Evolutionary conservation across 2,113 vertebrate species (phyloP), one percentile per base, ranked within the genome.

Genomic region (Pomatostomus ruficeps): DNA sequence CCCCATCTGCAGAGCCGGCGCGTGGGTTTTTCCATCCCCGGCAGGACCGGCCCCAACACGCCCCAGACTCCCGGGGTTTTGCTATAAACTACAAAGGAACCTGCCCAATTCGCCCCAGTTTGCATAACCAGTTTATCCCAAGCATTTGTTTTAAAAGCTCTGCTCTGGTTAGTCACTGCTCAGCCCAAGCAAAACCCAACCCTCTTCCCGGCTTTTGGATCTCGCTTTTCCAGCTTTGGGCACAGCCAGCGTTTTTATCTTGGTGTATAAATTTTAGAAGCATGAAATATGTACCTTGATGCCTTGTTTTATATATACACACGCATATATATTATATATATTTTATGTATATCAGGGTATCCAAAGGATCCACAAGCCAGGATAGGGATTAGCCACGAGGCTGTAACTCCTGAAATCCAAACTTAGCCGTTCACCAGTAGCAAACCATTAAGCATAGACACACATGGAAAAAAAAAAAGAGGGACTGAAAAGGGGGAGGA

Each of bases 61-160:
- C 35, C 78, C 73, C 87, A 72, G 28, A 88, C 93, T 93, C 85
- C 55, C 0, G 6, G 62, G 78, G 57, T 93, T 96, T 95, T 89
- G 74, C 74, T 82, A 24, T 48, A 82, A 95, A 96, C 93, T 96
- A 93, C 92, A 93, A 93, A 96, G 94, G 92, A 95, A 85, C 96
- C 88, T 94, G 88, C 91, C 92, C 92, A 88, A 35, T 95, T 95
- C 0, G 33, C 80, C 88, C 82, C 78, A 5, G 88, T 97, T 96
- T 97, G 96, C 96, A 97, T 93, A 97, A 97, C 96, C 94, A 95
- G 96, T 96, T 95, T 85, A 94, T 89, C 92, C 94, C 78, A 49
- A 91, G 90, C 85, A 72, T 85, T 90, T 90, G 71, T 82, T 94
- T 85, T 61, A 92, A 94, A 88, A 95, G 93, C 92, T 86, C 80